Conservation (phyloP, 2,888 invertebrate species). For the Melinaea marsaeus region DNA sequence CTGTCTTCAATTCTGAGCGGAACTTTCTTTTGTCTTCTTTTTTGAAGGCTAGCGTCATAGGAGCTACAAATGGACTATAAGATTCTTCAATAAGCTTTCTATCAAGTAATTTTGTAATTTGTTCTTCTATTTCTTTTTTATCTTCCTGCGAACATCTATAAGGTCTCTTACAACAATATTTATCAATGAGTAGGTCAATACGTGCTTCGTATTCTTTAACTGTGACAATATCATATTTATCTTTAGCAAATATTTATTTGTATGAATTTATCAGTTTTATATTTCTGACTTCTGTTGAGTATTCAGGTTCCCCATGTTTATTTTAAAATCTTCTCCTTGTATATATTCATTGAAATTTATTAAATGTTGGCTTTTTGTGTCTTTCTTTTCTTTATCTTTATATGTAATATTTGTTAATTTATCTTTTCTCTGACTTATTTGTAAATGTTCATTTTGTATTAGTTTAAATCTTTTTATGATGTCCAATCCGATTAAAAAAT, state of each 20-base stretch:
- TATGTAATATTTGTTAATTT: conserved; percentile 20
- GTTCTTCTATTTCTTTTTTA: conserved; percentile 33
- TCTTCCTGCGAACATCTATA: conserved; percentile 32
- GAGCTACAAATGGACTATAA: conserved; percentile 35
- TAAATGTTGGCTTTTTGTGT: not conserved
- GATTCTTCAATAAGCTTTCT: conserved; percentile 34
- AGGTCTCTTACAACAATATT: conserved; percentile 32
- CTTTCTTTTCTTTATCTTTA: conserved; percentile 17
- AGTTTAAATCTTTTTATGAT: conserved; percentile 4
- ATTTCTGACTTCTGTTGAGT: conserved; percentile 12
- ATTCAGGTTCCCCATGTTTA: conserved; percentile 12
- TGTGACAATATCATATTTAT: conserved; percentile 26
- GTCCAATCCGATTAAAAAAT: conserved; percentile 30
- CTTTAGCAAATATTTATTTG: conserved; percentile 27
- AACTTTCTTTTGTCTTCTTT: conserved; percentile 37
- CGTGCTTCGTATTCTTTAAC: conserved; percentile 29
- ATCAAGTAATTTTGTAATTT: conserved; percentile 29
- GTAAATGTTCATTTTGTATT: not conserved
- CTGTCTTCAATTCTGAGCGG: conserved; percentile 38
- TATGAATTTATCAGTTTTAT: conserved; percentile 15
- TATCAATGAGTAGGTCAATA: conserved; percentile 31
- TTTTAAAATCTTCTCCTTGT: conserved; percentile 12
- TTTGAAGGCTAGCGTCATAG: conserved; percentile 26
- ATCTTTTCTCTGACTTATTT: not conserved
- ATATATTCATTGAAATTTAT: conserved; percentile 22